phyloP scores from a whole-genome alignment of 2,888 invertebrate species.

The Schizotus pectinicornis region DNA sequence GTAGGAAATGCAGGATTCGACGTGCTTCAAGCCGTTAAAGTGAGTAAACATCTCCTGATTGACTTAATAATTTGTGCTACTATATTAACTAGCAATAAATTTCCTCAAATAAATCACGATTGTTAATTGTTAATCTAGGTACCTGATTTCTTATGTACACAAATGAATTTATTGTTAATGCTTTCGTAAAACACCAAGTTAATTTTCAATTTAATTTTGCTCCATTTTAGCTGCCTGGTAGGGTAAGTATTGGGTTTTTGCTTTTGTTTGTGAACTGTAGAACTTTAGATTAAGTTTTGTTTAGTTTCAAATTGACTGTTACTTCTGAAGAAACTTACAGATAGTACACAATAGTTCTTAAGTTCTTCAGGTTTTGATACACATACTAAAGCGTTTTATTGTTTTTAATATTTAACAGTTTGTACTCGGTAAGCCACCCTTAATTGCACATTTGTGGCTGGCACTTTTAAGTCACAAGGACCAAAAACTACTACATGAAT shows the following conservation, averaged over 20 bases:
- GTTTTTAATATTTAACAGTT: too few species aligned
- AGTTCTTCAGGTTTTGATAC: too few species aligned
- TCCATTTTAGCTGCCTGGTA: slow-evolving; percentile 55
- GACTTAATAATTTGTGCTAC: slow-evolving; percentile 3
- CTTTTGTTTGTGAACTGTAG: slow-evolving; percentile 8
- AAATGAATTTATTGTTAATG: slow-evolving; percentile 3
- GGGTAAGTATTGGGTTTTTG: slow-evolving; percentile 52
- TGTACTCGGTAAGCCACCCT: too few species aligned
- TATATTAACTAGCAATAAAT: slow-evolving; percentile 8
- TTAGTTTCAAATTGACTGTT: too few species aligned
- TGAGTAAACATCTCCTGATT: slow-evolving; percentile 56
- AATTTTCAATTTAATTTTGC: slow-evolving; percentile 36
- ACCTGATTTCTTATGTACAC: too few species aligned
- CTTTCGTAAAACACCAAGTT: slow-evolving; percentile 13
- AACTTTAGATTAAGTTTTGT: too few species aligned
- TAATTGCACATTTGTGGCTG: too few species aligned
- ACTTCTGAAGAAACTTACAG: too few species aligned
- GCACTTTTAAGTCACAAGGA: too few species aligned
- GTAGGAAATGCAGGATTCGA: slow-evolving; percentile 89
- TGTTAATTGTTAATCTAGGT: background rate
- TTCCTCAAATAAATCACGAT: slow-evolving; percentile 1
- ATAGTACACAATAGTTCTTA: too few species aligned
- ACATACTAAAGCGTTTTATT: too few species aligned
- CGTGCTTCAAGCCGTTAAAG: slow-evolving; percentile 91
- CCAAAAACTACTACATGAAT: too few species aligned